Evolutionary conservation across 2,888 invertebrate genomes (phyloP).

Genomic region (Melinopterus prodromus): DNA sequence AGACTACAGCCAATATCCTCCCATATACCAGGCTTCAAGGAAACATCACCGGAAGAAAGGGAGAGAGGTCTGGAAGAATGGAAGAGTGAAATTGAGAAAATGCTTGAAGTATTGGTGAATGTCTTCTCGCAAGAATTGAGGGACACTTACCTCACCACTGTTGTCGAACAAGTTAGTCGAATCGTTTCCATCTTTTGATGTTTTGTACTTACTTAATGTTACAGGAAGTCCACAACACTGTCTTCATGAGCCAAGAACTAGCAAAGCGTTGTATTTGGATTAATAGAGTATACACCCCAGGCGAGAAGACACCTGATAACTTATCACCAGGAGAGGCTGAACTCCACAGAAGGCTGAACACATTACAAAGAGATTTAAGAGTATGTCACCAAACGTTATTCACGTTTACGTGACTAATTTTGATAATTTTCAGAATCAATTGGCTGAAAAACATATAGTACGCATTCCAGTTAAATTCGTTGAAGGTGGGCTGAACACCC

Average conservation of each 20-base stretch:
- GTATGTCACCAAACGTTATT: slow-evolving; percentile 55
- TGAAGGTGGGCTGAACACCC: slow-evolving; percentile 62
- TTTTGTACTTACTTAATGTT: slow-evolving; percentile 39
- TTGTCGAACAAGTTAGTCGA: slow-evolving; percentile 74
- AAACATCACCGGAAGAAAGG: slow-evolving; percentile 60
- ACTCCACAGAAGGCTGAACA: slow-evolving; percentile 72
- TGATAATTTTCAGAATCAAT: slow-evolving; percentile 65
- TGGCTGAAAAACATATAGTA: slow-evolving; percentile 77
- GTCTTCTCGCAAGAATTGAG: slow-evolving; percentile 79
- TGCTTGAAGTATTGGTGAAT: slow-evolving; percentile 73
- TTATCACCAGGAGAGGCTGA: slow-evolving; percentile 68
- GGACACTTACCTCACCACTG: slow-evolving; percentile 82
- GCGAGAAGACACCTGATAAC: slow-evolving; percentile 66
- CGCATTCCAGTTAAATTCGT: slow-evolving; percentile 66
- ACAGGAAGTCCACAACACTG: slow-evolving; percentile 82
- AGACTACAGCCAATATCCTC: slow-evolving; percentile 70
- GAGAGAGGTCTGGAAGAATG: slow-evolving; percentile 64
- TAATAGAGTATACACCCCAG: slow-evolving; percentile 68
- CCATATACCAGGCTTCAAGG: slow-evolving; percentile 64
- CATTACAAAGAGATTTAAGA: slow-evolving; percentile 77
- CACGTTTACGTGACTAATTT: not conserved
- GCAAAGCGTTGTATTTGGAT: slow-evolving; percentile 84
- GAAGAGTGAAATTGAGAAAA: slow-evolving; percentile 67
- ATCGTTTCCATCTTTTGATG: not conserved
- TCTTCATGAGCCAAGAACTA: slow-evolving; percentile 80